Base-by-base conservation (phyloP, 2,797 vertebrate species). In the Eurystomus glaucurus region DNA sequence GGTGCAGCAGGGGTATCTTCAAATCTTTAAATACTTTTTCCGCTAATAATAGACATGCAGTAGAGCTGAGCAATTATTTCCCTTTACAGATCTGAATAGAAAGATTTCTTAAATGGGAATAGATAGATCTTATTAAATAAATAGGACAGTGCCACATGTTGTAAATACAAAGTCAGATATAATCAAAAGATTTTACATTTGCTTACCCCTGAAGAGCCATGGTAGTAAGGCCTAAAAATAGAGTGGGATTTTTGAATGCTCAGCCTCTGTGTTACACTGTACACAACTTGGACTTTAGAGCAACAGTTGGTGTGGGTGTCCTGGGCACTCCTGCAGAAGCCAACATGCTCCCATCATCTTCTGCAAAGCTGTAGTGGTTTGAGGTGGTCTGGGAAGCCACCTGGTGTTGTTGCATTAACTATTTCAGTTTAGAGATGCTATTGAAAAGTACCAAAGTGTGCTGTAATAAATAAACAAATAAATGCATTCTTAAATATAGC, bases 11-110 rank as follows among this genome's bases (percentile, higher is more conserved):
- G 91, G 81, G 37, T 85, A 97, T 95, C 92, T 97, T 85, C 57
- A 90, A 85, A 94, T 95, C 85, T 95, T 93, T 70, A 85, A 91
- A 93, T 71, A 91, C 29, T 74, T 93, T 74, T 80, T 41, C 55
- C 46, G 54, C 85, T 89, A 83, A 85, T 95, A 94, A 95, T 26
- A 88, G 91, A 57, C 65, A 85, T 88, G 75, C 92, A 89, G 60
- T 48, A 92, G 57, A 85, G 79, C 60, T n/a, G 20, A 89, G 52
- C 41, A 97, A 88, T 95, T 97, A 94, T 93, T 95, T 96, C 57
- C 26, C 41, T 88, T 88, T 88, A 77, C 25, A 80, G 60, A 94
- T 85, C 66, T 91, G 70, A 92, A 92, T 41, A 79, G 76, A 91
- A 88, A 89, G 35, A 45, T 94, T 89, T 95, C 48, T 87, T 93